Conservation (phyloP, 2,113 vertebrate genomes). For the Actenoides hombroni region DNA sequence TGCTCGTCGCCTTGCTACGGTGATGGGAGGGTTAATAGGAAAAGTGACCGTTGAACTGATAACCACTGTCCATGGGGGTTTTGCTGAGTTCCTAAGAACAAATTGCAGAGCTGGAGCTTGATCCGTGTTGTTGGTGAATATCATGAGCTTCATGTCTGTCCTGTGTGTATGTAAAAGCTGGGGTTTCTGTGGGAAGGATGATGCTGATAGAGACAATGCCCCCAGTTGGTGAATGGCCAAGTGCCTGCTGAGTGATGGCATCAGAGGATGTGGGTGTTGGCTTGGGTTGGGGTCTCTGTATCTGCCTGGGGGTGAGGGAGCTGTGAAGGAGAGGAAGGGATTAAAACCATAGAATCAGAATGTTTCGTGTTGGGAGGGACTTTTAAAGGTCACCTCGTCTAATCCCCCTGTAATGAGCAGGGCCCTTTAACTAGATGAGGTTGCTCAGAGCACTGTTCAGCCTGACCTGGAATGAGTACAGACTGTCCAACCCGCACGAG, state of each 20-base stretch:
- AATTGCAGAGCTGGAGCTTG: neutral
- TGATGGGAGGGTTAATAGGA: neutral
- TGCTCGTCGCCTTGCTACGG: neutral
- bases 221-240: rapidly evolving
- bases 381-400: neutral
- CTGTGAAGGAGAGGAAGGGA: neutral
- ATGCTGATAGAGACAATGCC: neutral
- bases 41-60: neutral
- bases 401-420: no score
- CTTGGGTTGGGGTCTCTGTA: neutral
- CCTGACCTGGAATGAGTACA: neutral
- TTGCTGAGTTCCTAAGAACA: neutral
- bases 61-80: rapidly evolving
- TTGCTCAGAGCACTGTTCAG: neutral
- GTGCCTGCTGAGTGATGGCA: rapidly evolving
- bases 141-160: rapidly evolving
- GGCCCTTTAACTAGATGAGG: neutral
- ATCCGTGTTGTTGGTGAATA: rapidly evolving
- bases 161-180: rapidly evolving
- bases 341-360: neutral
- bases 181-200: neutral
- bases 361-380: neutral
- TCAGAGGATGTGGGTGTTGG: rapidly evolving
- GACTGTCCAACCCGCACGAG: rapidly evolving
- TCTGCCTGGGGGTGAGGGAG: neutral